These are phyloP conservation scores for Hystrix brachyura DNA, from an alignment of 2,113 vertebrate genomes.

Conservation along the genomic window DNA sequence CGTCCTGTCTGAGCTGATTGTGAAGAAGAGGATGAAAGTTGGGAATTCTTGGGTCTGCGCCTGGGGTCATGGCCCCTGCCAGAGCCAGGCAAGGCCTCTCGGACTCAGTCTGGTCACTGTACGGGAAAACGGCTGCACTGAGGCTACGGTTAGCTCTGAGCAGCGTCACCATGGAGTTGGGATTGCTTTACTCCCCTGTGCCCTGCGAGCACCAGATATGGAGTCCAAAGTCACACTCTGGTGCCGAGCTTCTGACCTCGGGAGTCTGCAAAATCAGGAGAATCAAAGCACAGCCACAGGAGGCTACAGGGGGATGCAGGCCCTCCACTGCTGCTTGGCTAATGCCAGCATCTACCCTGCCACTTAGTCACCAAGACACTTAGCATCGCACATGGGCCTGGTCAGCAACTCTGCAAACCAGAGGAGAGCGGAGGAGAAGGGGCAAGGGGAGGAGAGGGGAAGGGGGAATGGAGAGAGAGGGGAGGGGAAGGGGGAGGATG, in stretches of 20 bases:
- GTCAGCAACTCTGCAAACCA: background rate
- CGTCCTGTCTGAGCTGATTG: background rate
- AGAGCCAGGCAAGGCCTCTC: fast-evolving
- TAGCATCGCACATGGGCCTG: background rate
- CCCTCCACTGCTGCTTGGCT: fast-evolving
- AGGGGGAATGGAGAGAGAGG: fast-evolving
- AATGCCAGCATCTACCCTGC: background rate
- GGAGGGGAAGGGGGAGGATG: fast-evolving
- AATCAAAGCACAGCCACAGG: background rate
- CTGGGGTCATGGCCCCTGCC: background rate
- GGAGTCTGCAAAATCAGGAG: background rate
- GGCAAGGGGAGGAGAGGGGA: fast-evolving
- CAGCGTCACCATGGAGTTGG: fast-evolving
- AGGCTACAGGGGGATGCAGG: fast-evolving
- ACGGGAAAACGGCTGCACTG: background rate
- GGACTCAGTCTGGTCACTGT: background rate
- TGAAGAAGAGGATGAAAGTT: background rate
- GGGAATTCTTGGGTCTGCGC: fast-evolving
- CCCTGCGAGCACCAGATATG: fast-evolving
- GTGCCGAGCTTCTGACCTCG: background rate
- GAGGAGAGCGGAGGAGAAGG: too few relatives aligned
- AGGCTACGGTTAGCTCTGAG: background rate
- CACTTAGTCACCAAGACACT: background rate
- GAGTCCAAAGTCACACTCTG: background rate
- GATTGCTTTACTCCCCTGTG: fast-evolving